phyloP scores from a whole-genome alignment of 2,888 invertebrate species.

The Schizotus pectinicornis region DNA sequence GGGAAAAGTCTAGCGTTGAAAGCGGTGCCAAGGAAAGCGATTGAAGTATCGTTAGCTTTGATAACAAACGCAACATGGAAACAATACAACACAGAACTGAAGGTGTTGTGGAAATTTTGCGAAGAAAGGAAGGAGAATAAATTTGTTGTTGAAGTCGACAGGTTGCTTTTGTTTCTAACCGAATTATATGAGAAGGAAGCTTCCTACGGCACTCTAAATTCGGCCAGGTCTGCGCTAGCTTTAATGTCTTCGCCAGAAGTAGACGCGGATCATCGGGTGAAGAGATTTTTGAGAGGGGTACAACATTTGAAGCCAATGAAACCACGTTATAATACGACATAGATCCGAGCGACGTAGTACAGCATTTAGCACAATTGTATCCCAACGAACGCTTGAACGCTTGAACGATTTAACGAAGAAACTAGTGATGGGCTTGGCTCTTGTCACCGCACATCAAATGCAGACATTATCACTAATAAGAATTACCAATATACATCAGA shows the following conservation, averaged over 20 bases:
- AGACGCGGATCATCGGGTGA: conserved; percentile 1
- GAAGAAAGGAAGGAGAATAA: too few species aligned
- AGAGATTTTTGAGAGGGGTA: conserved; percentile 6
- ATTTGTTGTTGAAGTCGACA: too few species aligned
- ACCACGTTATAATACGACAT: conserved; percentile 2
- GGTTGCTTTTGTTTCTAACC: too few species aligned
- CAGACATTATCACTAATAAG: neutral
- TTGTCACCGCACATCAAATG: neutral
- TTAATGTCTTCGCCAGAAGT: neutral
- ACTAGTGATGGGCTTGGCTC: neutral
- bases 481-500: neutral
- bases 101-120: too few species aligned
- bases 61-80: too few species aligned
- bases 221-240: conserved; percentile 6
- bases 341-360: conserved; percentile 1
- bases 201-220: conserved; percentile 10
- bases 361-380: too few species aligned
- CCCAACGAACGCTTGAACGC: too few species aligned
- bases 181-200: too few species aligned
- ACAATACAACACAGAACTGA: too few species aligned
- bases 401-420: neutral
- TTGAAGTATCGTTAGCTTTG: neutral
- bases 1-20: too few species aligned
- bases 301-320: conserved; percentile 1
- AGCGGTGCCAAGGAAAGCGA: too few species aligned